Base-by-base conservation (phyloP, 2,113 vertebrate species). In the Chaetodon auriga region DNA sequence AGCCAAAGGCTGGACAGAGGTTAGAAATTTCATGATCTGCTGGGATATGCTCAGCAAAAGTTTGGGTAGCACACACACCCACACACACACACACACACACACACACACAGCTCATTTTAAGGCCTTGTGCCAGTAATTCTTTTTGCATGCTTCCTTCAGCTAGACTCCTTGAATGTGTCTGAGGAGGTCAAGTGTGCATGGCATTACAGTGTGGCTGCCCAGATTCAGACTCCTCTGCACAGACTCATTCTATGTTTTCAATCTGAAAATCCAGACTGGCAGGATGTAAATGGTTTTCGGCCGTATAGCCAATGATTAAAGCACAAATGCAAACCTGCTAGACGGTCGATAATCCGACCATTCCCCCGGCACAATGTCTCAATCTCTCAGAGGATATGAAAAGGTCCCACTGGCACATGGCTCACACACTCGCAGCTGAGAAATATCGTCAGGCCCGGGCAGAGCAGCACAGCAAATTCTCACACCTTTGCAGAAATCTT, bases 171-270 rank as follows among this genome's bases (percentile, higher is more conserved):
- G 23, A 85, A 55, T 75, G 53, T 35, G 38, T 79, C 75, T 71
- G 65, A 73, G 58, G 73, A 81, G 82, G 81, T 83, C 80, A 83
- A 86, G 83, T 81, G 68, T 76, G 46, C 62, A 72, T 68, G 75
- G 36, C 68, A 54, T 78, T 83, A 82, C 45, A 61, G 49, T 48
- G 51, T 38, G 70, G 69, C 84, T 60, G 80, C 80, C 57, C 74
- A 70, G 48, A 85, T 72, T 87, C 79, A 61, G 69, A 64, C 51
- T 73, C 75, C 23, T 60, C 55, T 63, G 48, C 60, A 35, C 53
- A 0, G 10, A 35, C 75, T 77, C 61, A 61, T 60, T 80, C 82
- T 46, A 12, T 49, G 76, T 55, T 69, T 87, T 60, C 46, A 82
- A 75, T 71, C 66, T 68, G 36, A 75, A 83, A 62, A 76, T 76